Base-by-base conservation (phyloP, 2,797 vertebrate species). In the Mycteria americana region DNA sequence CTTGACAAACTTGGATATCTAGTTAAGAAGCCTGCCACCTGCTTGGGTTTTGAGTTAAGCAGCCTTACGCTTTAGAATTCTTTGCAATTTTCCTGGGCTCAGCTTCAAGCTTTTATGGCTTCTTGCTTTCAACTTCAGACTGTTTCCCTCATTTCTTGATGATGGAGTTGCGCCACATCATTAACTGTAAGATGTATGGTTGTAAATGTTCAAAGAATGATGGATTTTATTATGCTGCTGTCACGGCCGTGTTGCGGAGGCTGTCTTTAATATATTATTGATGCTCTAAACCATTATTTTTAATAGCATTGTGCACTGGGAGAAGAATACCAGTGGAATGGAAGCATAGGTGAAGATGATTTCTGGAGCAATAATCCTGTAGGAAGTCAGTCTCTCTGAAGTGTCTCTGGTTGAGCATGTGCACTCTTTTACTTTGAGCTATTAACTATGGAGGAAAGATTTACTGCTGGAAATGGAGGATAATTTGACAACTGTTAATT, bases 191-290 rank as follows among this genome's bases (percentile, higher is more conserved):
- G 76, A 91, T 81, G 22, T 59, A 70, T 85, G 76, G 81, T 67
- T 93, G 83, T 76, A 96, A 95, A 92, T 76, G 76, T 75, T 87
- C 57, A 83, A 93, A 94, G 75, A 93, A 91, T 75, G 70, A 95
- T 91, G 67, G 53, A 77, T 93, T 96, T 95, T 82, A 84, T 93
- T 84, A 70, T 0, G 1, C 51, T 92, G 50, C 63, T 8, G 1
- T 33, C 74, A 53, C 63, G 94, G 68, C 39, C 18, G 8, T 54
- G 62, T 83, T 80, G 76, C 37, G 31, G 51, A 85, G 19, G 12
- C 70, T 31, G 18, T 64, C 46, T 92, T 94, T 85, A 96, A 89
- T 92, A 41, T 37, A 70, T 91, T 96, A 84, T 88, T 92, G 94
- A 85, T 93, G 59, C 63, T 76, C 72, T 88, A 79, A 95, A 84